A percentile compares a stretch with the other conserved stretches of the same genome.
phyloP scores from a whole-genome alignment of 2,888 invertebrate genomes.

The Drosophila maculinotata region DNA sequence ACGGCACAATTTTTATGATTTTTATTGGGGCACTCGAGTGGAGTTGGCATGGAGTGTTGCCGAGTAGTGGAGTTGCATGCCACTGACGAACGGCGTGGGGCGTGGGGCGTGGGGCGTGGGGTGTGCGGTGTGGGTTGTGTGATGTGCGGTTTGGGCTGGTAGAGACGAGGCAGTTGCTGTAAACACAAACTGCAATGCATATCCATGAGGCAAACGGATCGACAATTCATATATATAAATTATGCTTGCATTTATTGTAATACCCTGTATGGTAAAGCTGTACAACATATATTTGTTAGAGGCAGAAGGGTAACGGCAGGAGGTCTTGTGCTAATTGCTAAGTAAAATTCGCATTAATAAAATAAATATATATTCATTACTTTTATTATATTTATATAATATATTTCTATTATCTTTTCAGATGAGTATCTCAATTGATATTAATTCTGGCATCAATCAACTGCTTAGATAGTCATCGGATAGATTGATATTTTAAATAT shows the following conservation, averaged over 20 bases:
- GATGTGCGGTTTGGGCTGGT: neutral
- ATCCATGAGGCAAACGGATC: conserved; percentile 57
- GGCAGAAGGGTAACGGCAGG: too few relatives aligned
- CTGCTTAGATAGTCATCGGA: too few relatives aligned
- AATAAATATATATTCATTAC: too few relatives aligned
- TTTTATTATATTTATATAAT: too few relatives aligned
- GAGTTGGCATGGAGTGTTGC: conserved; percentile 54
- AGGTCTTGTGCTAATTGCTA: too few relatives aligned
- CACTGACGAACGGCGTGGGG: conserved; percentile 48
- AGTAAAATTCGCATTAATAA: too few relatives aligned
- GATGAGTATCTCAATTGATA: too few relatives aligned
- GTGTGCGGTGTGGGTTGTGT: neutral
- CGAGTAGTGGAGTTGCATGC: conserved; percentile 52
- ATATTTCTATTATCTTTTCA: too few relatives aligned
- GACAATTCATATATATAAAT: conserved; percentile 45
- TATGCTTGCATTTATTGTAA: conserved; percentile 60
- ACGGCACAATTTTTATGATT: conserved; percentile 70
- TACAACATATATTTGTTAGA: too few relatives aligned
- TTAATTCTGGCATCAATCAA: too few relatives aligned
- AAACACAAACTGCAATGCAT: conserved; percentile 61
- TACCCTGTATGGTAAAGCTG: conserved; percentile 11
- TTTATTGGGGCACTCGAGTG: conserved; percentile 75
- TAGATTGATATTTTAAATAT: too few relatives aligned
- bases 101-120: neutral
- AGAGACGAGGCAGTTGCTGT: conserved; percentile 32